Base-by-base conservation (phyloP, 2,797 vertebrate genomes). In the Sciaenops ocellatus region DNA sequence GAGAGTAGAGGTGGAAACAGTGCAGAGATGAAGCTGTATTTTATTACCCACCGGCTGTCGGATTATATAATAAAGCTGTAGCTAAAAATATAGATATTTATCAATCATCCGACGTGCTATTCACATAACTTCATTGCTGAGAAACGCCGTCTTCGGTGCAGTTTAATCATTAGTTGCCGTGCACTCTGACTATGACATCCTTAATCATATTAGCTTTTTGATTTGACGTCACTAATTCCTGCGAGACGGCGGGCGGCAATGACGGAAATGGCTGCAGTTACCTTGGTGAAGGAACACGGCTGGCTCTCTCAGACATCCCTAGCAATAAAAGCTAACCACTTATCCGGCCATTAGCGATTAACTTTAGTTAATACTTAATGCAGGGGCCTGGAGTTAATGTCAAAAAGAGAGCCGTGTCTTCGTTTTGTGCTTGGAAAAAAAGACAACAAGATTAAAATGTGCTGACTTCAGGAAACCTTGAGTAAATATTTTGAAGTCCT, bases 281-380 rank as follows among this genome's bases (percentile, higher is more conserved):
- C 93, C 93, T 85, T 84, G 89, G 92, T 90, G 89, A 90, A 82
- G 85, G 80, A 87, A 75, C 56, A 1, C 70, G 10, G 70, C 61
- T 16, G n/a, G 65, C 54, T 84, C 71, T 30, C 80, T 78, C 73
- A n/a, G 71, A 88, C 78, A 85, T 77, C 66, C 55, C 47, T 16
- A 34, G 89, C 85, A 92, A 92, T 94, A 94, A 94, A 94, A 81
- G 41, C 60, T 55, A 83, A 79, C 65, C 18, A 77, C 76, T 82
- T 65, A 47, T 67, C 24, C 7, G 11, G 15, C 74, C 76, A 84
- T 87, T 82, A 76, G 66, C 72, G 73, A 83, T 78, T 76, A 82
- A 73, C 62, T 62, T 68, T 24, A 81, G 87, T 88, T 80, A 87
- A 90, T 88, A 78, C 77, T 79, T 92, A 87, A 91, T 92, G 80